Percentiles rank a stretch among this genome's conserved stretches.
Conservation (phyloP, 2,113 vertebrate genomes). For the Cathartes aura region DNA sequence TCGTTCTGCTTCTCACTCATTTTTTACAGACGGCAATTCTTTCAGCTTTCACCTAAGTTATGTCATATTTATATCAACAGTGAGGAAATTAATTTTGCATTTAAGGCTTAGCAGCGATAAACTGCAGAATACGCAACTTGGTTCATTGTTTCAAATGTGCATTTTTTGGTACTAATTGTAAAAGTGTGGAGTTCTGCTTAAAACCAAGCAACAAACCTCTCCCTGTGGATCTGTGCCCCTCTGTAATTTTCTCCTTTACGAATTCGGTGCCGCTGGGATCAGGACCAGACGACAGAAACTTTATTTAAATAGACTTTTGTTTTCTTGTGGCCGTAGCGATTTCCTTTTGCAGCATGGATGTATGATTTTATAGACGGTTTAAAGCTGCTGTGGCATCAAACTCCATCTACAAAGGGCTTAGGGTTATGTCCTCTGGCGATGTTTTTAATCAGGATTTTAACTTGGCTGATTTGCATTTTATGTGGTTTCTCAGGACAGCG, state of each 20-base stretch:
- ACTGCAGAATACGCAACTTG: accelerated
- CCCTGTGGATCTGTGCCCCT: accelerated
- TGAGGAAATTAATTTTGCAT: neutral
- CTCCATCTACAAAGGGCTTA: neutral
- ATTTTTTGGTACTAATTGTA: neutral
- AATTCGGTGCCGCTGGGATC: neutral
- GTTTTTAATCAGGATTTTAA: neutral
- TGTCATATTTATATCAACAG: neutral
- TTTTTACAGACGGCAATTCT: neutral
- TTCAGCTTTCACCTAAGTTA: neutral
- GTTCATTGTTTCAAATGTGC: accelerated
- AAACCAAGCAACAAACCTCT: neutral
- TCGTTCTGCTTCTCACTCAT: neutral
- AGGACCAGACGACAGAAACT: neutral
- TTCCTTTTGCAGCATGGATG: accelerated
- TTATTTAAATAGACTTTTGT: neutral
- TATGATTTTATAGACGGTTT: neutral
- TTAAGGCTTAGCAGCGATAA: neutral
- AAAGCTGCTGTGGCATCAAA: neutral
- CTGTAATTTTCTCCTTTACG: accelerated
- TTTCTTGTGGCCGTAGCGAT: accelerated
- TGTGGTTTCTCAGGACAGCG: neutral
- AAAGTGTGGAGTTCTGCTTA: accelerated
- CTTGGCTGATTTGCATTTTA: neutral
- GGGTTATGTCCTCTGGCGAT: neutral